Evolutionary conservation across 2,888 invertebrate genomes (phyloP).

Genomic region (Endotricha flammealis): DNA sequence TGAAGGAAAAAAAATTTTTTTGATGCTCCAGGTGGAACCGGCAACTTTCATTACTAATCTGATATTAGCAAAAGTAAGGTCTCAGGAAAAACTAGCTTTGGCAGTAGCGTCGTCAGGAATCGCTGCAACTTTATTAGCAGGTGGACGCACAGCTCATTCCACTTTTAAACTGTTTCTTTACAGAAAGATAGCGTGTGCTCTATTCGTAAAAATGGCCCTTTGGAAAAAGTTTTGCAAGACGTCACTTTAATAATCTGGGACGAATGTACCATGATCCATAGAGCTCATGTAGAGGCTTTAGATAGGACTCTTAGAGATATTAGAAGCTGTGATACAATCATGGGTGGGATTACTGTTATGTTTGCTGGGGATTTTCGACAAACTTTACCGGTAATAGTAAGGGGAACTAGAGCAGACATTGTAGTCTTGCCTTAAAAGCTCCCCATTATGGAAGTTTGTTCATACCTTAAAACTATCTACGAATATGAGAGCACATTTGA

Average conservation of each 20-base stretch:
- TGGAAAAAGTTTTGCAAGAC: slow-evolving; percentile 21
- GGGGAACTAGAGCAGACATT: slow-evolving; percentile 1
- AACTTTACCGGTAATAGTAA: slow-evolving; percentile 20
- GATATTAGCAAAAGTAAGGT: slow-evolving; percentile 17
- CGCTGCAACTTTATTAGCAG: slow-evolving; percentile 16
- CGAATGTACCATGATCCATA: slow-evolving; percentile 23
- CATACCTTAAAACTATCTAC: slow-evolving; percentile 20
- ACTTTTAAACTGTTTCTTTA: slow-evolving; percentile 18
- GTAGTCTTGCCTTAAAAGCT: slow-evolving; percentile 3
- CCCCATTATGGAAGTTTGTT: slow-evolving; percentile 23
- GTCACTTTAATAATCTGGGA: slow-evolving; percentile 20
- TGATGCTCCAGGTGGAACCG: slow-evolving; percentile 10
- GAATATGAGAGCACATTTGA: slow-evolving; percentile 26
- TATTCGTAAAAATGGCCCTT: slow-evolving; percentile 21
- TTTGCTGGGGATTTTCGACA: slow-evolving; percentile 24
- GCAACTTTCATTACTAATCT: slow-evolving; percentile 18
- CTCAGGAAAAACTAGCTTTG: slow-evolving; percentile 12
- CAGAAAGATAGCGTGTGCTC: slow-evolving; percentile 18
- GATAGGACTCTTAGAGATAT: slow-evolving; percentile 21
- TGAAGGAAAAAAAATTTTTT: slow-evolving; percentile 4
- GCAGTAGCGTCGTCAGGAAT: slow-evolving; percentile 19
- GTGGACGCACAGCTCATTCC: slow-evolving; percentile 20
- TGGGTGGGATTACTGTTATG: slow-evolving; percentile 22
- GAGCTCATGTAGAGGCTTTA: slow-evolving; percentile 23
- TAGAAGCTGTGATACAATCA: slow-evolving; percentile 6